phyloP scores from a whole-genome alignment of 2,113 vertebrate species.

The Scartelaos histophorus region DNA sequence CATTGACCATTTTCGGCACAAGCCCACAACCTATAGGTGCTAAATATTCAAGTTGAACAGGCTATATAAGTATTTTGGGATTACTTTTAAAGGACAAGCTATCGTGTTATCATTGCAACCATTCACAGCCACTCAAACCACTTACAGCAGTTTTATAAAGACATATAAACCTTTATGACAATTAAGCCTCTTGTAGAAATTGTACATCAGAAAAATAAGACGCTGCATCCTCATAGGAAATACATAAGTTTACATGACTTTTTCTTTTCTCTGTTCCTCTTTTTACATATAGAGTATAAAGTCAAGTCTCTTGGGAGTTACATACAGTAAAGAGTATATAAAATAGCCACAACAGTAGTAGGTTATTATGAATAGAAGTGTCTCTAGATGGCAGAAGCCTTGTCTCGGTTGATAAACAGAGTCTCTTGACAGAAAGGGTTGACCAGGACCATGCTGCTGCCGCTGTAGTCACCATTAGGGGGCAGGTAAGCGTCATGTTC shows the following conservation, averaged over 20 bases:
- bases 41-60: conserved; percentile 80
- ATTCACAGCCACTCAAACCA: conserved; percentile 56
- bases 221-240: conserved; percentile 73
- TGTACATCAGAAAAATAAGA: conserved; percentile 85
- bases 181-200: conserved; percentile 81
- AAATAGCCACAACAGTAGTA: conserved; percentile 83
- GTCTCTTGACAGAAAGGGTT: conserved; percentile 99
- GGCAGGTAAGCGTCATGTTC: conserved; percentile 93
- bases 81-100: conserved; percentile 60
- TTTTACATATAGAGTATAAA: conserved; percentile 80
- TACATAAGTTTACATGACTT: conserved; percentile 60
- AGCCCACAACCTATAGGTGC: conserved; percentile 42
- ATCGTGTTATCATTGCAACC: conserved; percentile 40
- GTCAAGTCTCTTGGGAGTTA: conserved; percentile 87
- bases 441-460: conserved; percentile 94
- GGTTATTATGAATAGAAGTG: conserved; percentile 40
- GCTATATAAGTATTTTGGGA: conserved; percentile 74
- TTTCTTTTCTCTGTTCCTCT: conserved; percentile 60
- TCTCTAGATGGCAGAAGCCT: conserved; percentile 87
- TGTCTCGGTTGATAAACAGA: conserved; percentile 90
- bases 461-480: conserved; percentile 91
- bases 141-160: conserved; percentile 75
- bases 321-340: conserved; percentile 79
- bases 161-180: conserved; percentile 83
- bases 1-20: conserved; percentile 7